A percentile compares a stretch with the other conserved stretches of the same genome.
phyloP scores from a whole-genome alignment of 1,140 invertebrate genomes.

The Tetranychus cinnabarinus region DNA sequence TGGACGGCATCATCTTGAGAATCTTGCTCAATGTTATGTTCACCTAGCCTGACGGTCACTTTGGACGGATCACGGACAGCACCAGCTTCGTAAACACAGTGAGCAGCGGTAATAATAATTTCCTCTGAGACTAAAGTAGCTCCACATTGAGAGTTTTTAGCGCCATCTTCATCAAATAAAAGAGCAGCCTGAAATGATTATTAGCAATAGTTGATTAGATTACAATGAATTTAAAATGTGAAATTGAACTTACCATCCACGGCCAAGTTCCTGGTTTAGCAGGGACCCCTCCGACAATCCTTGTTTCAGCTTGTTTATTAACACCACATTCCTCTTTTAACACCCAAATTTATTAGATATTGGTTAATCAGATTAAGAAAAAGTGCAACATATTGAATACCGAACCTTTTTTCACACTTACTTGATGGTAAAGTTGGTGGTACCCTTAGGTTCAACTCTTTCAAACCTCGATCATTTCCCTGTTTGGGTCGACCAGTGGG shows the following conservation, averaged over 20 bases:
- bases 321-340: background rate
- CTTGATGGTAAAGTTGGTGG: background rate
- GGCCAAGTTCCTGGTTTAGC: constrained; percentile 11
- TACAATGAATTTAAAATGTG: too few species aligned
- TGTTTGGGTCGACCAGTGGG: background rate
- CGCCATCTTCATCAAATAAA: background rate
- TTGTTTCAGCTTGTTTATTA: background rate
- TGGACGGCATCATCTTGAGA: constrained; percentile 11
- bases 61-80: background rate
- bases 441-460: background rate
- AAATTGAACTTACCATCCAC: constrained; percentile 8
- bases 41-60: constrained; percentile 17
- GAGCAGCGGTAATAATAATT: constrained; percentile 82
- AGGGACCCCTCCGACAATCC: constrained; percentile 11
- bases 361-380: too few species aligned
- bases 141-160: background rate
- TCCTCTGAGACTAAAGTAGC: constrained; percentile 60
- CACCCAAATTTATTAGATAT: too few species aligned
- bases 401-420: background rate
- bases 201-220: too few species aligned
- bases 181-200: background rate
- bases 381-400: background rate
- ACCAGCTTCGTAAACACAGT: constrained; percentile 47
- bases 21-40: constrained; percentile 16
- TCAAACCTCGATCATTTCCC: background rate